Base-by-base conservation (phyloP, 2,797 vertebrate genomes). In the Euphonia xanthogaster region DNA sequence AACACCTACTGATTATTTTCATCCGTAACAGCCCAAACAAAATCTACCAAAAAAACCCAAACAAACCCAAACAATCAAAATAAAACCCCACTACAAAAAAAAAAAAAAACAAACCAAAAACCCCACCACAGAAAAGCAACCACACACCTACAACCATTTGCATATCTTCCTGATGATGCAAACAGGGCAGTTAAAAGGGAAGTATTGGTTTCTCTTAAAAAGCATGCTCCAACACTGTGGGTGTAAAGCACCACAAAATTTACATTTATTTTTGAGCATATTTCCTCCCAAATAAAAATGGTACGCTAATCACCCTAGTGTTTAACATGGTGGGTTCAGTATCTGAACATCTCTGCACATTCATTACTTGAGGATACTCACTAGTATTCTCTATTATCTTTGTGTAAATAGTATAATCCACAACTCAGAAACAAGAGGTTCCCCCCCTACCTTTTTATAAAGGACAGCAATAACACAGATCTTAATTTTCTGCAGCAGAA, bases 381-480 rank as follows among this genome's bases (percentile, higher is more conserved):
- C 30, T 21, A 65, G 8, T 8, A 50, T 37, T 65, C 19, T 28
- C 30, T 75, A 33, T 19, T 57, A 48, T n/a, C 33, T 70, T 54
- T 62, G 30, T 62, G 30, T 48, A 79, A 86, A 65, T 19, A 57
- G 14, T 10, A 65, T 8, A 68, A 72, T 9, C 19, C 35, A 61
- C 0, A 3, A 68, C 15, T 48, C 21, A 40, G n/a, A 50, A n/a
- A n/a, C 24, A 62, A 75, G n/a, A 50, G 10, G 5, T 10, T 19
- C 2, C 8, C 3, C 8, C 20, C 13, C 10, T 4, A 2, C 22
- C 4, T 33, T 62, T 77, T 12, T 21, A 25, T 6, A 18, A 24
- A 22, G 3, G 30, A 39, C n/a, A 57, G 12, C 7, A 94, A 5
- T 20, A 73, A 79, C 15, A 62, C 30, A 68, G 31, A 54, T 35